Percentiles rank a stretch among this genome's conserved stretches.
Conservation (phyloP, 35 echinoderm and acorn worm species). For the Hemicentrotus pulcherrimus region DNA sequence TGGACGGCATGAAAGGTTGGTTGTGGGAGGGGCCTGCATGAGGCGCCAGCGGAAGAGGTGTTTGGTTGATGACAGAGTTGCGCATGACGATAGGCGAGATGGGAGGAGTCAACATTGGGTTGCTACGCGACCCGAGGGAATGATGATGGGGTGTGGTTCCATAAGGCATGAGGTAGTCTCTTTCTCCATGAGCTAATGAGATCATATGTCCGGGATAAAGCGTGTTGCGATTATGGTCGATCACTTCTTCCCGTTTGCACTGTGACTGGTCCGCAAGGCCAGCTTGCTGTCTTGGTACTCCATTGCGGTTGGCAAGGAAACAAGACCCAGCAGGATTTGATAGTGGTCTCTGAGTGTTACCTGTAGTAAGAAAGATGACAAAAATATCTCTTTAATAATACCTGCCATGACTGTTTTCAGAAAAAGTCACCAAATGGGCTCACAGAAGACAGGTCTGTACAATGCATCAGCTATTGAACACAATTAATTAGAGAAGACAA, state of each 20-base stretch:
- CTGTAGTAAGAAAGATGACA: background rate
- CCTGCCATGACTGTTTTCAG: background rate
- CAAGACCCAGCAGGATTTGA: conserved; percentile 91
- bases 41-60: conserved; percentile 53
- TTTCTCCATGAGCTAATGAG: background rate
- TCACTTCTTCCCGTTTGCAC: conserved; percentile 80
- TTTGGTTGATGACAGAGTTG: conserved; percentile 82
- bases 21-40: conserved; percentile 40
- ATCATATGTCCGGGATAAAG: background rate
- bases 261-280: conserved; percentile 4
- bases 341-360: conserved; percentile 62
- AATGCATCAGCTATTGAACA: background rate
- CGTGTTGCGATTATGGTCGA: conserved; percentile 33
- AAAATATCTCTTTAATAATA: background rate
- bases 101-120: conserved; percentile 84
- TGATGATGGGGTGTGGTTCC: conserved; percentile 41
- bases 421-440: background rate
- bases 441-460: background rate
- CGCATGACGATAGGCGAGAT: conserved; percentile 87
- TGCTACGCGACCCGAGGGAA: conserved; percentile 54
- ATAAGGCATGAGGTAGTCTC: conserved; percentile 60
- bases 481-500: too few species aligned
- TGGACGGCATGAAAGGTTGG: conserved; percentile 53
- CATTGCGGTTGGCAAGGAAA: conserved; percentile 85
- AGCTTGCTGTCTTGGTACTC: conserved; percentile 16